A percentile compares a stretch with the other conserved stretches of the same genome.
Conservation (phyloP, 2,797 vertebrate genomes). For the Thalassophryne amazonica region DNA sequence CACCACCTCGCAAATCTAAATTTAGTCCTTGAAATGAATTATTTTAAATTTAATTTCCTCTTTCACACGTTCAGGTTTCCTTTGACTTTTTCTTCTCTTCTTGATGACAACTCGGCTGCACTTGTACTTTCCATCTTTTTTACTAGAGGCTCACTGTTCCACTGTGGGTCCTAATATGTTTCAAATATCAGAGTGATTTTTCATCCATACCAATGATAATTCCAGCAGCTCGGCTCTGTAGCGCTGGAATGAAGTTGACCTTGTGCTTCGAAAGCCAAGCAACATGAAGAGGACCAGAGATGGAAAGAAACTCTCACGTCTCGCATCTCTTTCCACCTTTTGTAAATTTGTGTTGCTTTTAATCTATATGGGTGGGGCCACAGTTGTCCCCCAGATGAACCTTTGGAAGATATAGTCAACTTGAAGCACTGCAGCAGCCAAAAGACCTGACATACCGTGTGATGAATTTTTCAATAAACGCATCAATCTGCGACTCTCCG, state of each 20-base stretch:
- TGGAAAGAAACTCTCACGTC: constrained; percentile 8
- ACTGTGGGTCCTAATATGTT: constrained; percentile 21
- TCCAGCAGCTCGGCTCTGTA: not conserved
- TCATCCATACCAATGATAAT: constrained; percentile 26
- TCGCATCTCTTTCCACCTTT: not conserved
- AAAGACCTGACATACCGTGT: no score
- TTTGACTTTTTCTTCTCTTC: not conserved
- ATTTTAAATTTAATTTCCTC: no score
- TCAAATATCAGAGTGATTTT: constrained; percentile 30
- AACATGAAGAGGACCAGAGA: not conserved
- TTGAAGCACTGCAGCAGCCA: no score
- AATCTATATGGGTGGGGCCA: no score
- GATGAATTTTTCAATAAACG: no score
- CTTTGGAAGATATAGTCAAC: no score
- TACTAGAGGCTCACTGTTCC: constrained; percentile 8
- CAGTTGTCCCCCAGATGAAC: no score
- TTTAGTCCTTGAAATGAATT: no score
- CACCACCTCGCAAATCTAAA: no score
- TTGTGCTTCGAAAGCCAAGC: constrained; percentile 10
- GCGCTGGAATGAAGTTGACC: constrained; percentile 28
- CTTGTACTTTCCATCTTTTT: constrained; percentile 14
- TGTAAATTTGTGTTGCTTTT: no score
- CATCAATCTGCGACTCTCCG: no score
- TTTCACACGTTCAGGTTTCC: no score
- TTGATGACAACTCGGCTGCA: not conserved